Evolutionary conservation across 2,888 invertebrate genomes (phyloP).

Genomic region (Ophioninae sp.): DNA sequence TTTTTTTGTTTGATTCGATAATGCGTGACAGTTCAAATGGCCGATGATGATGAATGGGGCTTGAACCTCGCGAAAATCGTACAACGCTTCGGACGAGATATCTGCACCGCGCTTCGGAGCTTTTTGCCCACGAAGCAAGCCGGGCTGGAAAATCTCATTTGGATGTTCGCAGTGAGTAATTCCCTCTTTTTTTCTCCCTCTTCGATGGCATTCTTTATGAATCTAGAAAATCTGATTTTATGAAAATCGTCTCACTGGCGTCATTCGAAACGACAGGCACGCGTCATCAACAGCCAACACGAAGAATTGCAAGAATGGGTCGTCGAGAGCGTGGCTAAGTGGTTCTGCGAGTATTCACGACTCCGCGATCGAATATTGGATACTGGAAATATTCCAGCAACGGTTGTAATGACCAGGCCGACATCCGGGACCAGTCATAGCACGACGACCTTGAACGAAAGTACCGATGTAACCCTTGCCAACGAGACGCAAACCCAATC

Average conservation of each 20-base stretch:
- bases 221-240: neutral
- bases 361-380: conserved; percentile 66
- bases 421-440: conserved; percentile 33
- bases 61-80: conserved; percentile 55
- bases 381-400: conserved; percentile 60
- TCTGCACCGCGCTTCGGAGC: conserved; percentile 70
- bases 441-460: conserved; percentile 26
- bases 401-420: conserved; percentile 53
- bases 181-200: neutral
- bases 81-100: conserved; percentile 65
- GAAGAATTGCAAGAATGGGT: conserved; percentile 76
- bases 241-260: neutral
- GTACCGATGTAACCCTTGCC: conserved; percentile 15
- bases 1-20: neutral
- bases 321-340: conserved; percentile 62
- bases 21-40: neutral
- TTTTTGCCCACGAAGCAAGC: conserved; percentile 77
- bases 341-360: conserved; percentile 66
- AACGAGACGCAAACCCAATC: conserved; percentile 60
- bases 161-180: neutral
- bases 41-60: conserved; percentile 49
- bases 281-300: conserved; percentile 74
- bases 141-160: conserved; percentile 75
- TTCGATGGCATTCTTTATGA: neutral
- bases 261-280: conserved; percentile 66